phyloP scores from a whole-genome alignment of 2,888 invertebrate genomes.

The Reticulitermes lucifugus region DNA sequence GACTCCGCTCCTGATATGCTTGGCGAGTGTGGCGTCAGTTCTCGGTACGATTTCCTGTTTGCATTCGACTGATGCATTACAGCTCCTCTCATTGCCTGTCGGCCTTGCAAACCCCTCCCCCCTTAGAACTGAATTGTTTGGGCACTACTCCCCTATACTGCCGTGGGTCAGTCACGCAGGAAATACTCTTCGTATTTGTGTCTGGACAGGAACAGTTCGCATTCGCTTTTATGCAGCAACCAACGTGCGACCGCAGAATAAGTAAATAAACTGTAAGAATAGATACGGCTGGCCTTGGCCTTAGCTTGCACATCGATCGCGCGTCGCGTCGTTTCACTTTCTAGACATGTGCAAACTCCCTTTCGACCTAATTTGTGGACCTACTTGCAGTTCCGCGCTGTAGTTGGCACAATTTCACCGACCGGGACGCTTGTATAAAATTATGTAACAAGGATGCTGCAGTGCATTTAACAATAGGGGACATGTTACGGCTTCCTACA shows the following conservation, averaged over 20 bases:
- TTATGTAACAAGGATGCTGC: not conserved
- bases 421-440: not conserved
- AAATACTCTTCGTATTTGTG: too few relatives aligned
- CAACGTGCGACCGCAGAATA: not conserved
- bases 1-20: not conserved
- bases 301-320: constrained; percentile 12
- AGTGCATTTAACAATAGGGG: not conserved
- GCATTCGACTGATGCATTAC: not conserved
- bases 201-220: too few relatives aligned
- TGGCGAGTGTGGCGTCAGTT: not conserved
- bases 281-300: constrained; percentile 8
- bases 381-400: not conserved
- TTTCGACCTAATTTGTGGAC: not conserved
- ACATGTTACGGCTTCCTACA: not conserved
- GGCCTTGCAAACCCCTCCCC: constrained; percentile 25
- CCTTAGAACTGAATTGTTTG: not conserved
- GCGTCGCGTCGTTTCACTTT: constrained; percentile 21
- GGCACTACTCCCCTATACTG: not conserved
- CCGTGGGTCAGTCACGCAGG: constrained; percentile 16
- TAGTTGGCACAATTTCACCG: not conserved
- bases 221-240: too few relatives aligned
- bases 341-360: constrained; percentile 9
- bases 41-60: constrained; percentile 23
- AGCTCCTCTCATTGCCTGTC: not conserved
- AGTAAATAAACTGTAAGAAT: not conserved